Conservation (phyloP, 2,888 invertebrate species). For the Cremastinae sp. region DNA sequence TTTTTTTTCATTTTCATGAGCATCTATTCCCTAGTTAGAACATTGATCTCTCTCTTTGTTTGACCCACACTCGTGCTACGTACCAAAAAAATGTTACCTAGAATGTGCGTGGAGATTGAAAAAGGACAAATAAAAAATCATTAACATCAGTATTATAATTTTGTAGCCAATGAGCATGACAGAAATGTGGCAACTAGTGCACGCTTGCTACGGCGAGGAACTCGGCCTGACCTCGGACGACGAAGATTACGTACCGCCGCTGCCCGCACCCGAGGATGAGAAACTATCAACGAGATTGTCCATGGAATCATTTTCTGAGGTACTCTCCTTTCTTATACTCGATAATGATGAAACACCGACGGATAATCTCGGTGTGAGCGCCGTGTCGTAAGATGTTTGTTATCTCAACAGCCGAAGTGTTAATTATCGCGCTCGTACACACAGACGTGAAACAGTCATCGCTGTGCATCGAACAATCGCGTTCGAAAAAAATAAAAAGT, state of each 20-base stretch:
- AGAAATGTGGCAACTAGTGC: constrained; percentile 88
- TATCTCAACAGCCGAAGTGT: constrained; percentile 12
- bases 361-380: neutral
- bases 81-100: neutral
- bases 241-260: constrained; percentile 89
- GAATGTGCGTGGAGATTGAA: neutral
- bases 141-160: constrained; percentile 20
- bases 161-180: constrained; percentile 82
- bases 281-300: constrained; percentile 80
- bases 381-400: neutral
- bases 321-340: constrained; percentile 60
- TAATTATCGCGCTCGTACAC: constrained; percentile 3
- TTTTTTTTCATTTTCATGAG: too few relatives aligned
- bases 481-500: neutral
- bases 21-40: too few relatives aligned
- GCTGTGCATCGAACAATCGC: constrained; percentile 22
- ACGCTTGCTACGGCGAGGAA: constrained; percentile 96
- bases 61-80: too few relatives aligned
- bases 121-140: constrained; percentile 2
- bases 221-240: constrained; percentile 96
- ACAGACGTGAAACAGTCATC: neutral
- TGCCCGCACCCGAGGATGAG: constrained; percentile 73
- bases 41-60: too few relatives aligned
- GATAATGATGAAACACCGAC: constrained; percentile 3
- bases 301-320: constrained; percentile 81